Percentiles rank a stretch among this genome's conserved stretches.
These are phyloP conservation scores for Bettongia penicillata DNA, from an alignment of 2,113 vertebrate genomes.

Conservation along the genomic window DNA sequence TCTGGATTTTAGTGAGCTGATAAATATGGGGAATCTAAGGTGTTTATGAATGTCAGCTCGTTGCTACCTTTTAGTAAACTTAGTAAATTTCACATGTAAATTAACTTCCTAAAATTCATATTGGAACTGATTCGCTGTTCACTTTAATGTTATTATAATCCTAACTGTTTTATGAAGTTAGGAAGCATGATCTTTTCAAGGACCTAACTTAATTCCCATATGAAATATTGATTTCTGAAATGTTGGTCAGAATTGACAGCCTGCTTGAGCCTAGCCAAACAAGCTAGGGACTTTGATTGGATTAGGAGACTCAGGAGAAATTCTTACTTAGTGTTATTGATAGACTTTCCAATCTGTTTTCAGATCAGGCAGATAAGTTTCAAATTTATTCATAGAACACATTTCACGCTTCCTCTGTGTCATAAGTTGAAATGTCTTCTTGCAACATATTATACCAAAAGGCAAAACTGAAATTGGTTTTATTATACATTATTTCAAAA, in stretches of 20 bases:
- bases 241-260: constrained; percentile 31
- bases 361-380: constrained; percentile 62
- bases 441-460: constrained; percentile 45
- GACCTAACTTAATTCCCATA: constrained; percentile 3
- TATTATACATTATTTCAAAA: constrained; percentile 37
- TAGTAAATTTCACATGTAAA: constrained; percentile 35
- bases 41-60: not conserved
- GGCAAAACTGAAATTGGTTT: constrained; percentile 45
- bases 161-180: not conserved
- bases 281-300: constrained; percentile 47
- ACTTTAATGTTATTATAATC: constrained; percentile 17
- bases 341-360: constrained; percentile 71
- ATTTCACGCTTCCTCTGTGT: constrained; percentile 73
- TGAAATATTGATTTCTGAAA: constrained; percentile 49
- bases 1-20: not conserved
- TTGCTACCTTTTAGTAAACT: constrained; percentile 10
- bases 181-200: not conserved
- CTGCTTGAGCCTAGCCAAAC: constrained; percentile 5
- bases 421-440: constrained; percentile 63
- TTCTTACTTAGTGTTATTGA: constrained; percentile 49
- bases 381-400: constrained; percentile 68
- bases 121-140: not conserved
- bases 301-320: constrained; percentile 38
- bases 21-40: not conserved
- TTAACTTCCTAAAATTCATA: constrained; percentile 27